Evolutionary conservation across 2,888 invertebrate species (phyloP).

Genomic region (Oxystoma pomonae): DNA sequence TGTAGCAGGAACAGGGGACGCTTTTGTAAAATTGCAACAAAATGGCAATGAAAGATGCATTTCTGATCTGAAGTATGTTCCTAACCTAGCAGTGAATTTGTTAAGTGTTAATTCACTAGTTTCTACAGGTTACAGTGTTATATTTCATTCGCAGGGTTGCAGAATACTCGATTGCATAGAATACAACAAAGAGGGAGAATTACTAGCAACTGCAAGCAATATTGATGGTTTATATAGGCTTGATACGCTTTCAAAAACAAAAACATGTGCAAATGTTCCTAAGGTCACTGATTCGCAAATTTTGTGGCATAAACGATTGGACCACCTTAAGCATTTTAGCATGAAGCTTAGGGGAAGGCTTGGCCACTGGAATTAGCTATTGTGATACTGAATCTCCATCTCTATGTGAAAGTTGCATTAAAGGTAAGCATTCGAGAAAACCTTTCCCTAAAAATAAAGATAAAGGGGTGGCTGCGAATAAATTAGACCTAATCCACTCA

Average conservation of each 20-base stretch:
- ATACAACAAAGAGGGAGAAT: slow-evolving; percentile 7
- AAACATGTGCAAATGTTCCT: slow-evolving; percentile 9
- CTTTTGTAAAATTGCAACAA: slow-evolving; percentile 6
- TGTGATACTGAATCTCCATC: slow-evolving; percentile 10
- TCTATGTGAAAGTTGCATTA: slow-evolving; percentile 22
- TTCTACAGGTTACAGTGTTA: slow-evolving; percentile 6
- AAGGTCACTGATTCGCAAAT: slow-evolving; percentile 8
- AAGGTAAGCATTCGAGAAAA: slow-evolving; percentile 21
- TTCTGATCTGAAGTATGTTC: slow-evolving; percentile 21
- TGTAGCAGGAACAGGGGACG: slow-evolving; percentile 10
- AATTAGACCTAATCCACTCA: slow-evolving; percentile 21
- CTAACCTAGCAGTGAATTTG: slow-evolving; percentile 26
- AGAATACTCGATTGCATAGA: neutral
- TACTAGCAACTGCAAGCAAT: slow-evolving; percentile 11
- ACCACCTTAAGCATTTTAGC: slow-evolving; percentile 22
- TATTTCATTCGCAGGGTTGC: slow-evolving; percentile 5
- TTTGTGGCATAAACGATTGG: slow-evolving; percentile 18
- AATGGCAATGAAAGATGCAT: slow-evolving; percentile 8
- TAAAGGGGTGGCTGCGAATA: slow-evolving; percentile 29
- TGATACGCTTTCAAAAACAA: neutral
- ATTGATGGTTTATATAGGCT: slow-evolving; percentile 9
- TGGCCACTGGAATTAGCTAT: slow-evolving; percentile 22
- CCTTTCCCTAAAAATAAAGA: slow-evolving; percentile 39
- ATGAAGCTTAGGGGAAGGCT: slow-evolving; percentile 23
- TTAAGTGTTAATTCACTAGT: slow-evolving; percentile 16